phyloP scores from a whole-genome alignment of 2,797 vertebrate genomes.

The Danio tinwini region DNA sequence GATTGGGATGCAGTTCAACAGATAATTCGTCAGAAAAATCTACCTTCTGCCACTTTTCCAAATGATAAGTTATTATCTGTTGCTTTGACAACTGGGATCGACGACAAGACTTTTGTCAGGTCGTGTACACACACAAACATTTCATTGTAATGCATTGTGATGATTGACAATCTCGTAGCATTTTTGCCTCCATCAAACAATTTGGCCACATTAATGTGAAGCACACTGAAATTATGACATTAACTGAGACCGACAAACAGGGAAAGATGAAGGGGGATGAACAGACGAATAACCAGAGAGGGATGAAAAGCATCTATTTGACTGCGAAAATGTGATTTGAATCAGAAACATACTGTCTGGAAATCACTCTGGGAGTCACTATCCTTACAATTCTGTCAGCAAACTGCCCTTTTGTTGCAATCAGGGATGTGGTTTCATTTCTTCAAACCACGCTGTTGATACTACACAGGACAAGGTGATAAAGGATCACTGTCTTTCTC shows the following conservation, averaged over 20 bases:
- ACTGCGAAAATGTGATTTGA: conserved; percentile 31
- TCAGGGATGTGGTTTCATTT: conserved; percentile 1
- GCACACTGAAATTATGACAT: background rate
- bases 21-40: too few species aligned
- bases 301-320: conserved; percentile 7
- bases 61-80: too few species aligned
- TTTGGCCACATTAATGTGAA: background rate
- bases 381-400: conserved; percentile 8
- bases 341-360: conserved; percentile 4
- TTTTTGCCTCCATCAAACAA: background rate
- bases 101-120: too few species aligned
- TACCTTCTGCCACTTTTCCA: too few species aligned
- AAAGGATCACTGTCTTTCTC: conserved; percentile 27
- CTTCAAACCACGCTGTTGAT: conserved; percentile 33
- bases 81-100: too few species aligned
- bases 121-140: too few species aligned
- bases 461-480: conserved; percentile 37
- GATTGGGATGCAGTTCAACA: too few species aligned
- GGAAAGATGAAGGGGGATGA: conserved; percentile 17
- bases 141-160: too few species aligned
- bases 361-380: background rate
- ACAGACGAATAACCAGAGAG: background rate
- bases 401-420: conserved; percentile 30
- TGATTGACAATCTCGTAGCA: background rate
- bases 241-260: conserved; percentile 18